Percentiles rank a stretch among this genome's conserved stretches.
These are phyloP conservation scores for Pilophorus perplexus DNA, from an alignment of 2,888 invertebrate species.

Conservation along the genomic window DNA sequence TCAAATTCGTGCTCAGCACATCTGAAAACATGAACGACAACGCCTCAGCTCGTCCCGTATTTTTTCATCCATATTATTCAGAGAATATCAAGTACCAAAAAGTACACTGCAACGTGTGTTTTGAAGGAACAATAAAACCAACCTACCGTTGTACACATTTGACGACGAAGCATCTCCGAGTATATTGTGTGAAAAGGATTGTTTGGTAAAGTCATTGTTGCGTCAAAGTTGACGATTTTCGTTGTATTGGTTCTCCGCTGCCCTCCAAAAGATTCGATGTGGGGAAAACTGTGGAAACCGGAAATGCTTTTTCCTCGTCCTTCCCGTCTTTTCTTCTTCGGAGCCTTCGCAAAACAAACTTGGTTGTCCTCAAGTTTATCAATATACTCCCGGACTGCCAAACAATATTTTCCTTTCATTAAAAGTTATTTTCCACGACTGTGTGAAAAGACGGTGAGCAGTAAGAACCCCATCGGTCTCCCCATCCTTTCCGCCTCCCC, in stretches of 20 bases:
- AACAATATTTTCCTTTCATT: conserved; percentile 38
- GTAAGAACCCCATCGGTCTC: not conserved
- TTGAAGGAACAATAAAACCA: too few species aligned
- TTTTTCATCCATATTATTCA: too few species aligned
- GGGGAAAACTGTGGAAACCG: not conserved
- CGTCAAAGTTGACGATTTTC: too few species aligned
- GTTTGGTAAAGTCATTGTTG: too few species aligned
- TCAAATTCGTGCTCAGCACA: too few species aligned
- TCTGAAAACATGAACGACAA: too few species aligned
- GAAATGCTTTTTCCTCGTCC: not conserved
- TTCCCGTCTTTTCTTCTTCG: too few species aligned
- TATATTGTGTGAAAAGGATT: not conserved
- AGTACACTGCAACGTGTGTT: too few species aligned
- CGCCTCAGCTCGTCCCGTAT: too few species aligned
- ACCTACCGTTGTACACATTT: too few species aligned
- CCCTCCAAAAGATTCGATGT: not conserved
- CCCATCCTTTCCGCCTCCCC: not conserved
- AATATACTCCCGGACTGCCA: conserved; percentile 27
- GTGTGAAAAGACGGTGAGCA: not conserved
- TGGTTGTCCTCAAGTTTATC: conserved; percentile 27
- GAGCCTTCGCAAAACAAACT: conserved; percentile 14
- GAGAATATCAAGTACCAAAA: too few species aligned
- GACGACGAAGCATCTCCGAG: too few species aligned
- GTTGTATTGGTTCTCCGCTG: not conserved
- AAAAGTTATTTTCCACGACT: conserved; percentile 22